Percentiles rank a stretch among this genome's conserved stretches.
phyloP scores from a whole-genome alignment of 1,140 invertebrate genomes.

The Drosophila pandora region DNA sequence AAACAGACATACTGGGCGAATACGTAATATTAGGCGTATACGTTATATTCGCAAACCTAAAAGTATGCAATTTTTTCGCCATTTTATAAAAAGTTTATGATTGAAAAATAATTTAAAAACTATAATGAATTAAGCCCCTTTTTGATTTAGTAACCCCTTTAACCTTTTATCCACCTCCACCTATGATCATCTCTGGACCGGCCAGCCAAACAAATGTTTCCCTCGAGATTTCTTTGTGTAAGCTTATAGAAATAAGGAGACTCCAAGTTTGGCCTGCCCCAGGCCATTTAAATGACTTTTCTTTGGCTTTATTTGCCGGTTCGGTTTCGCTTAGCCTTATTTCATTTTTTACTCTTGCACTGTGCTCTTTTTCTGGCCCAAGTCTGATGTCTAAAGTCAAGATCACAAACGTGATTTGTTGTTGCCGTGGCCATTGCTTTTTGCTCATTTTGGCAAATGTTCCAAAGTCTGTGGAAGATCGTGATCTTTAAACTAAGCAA shows the following conservation, averaged over 20 bases:
- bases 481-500: constrained; percentile 78
- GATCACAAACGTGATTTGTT: constrained; percentile 79
- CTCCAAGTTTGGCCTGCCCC: constrained; percentile 40
- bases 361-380: constrained; percentile 39
- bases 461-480: constrained; percentile 64
- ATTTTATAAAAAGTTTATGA: too few relatives aligned
- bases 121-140: too few relatives aligned
- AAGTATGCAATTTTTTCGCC: not conserved
- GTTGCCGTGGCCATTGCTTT: constrained; percentile 50
- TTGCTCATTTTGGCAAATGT: constrained; percentile 72
- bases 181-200: constrained; percentile 17
- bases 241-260: constrained; percentile 26
- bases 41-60: not conserved
- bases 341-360: constrained; percentile 31
- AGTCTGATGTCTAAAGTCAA: constrained; percentile 71
- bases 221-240: constrained; percentile 22
- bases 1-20: not conserved
- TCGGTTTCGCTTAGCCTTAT: constrained; percentile 42
- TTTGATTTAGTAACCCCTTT: not conserved
- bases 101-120: too few relatives aligned
- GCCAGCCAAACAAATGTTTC: constrained; percentile 45
- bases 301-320: constrained; percentile 49
- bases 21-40: not conserved
- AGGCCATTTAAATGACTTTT: constrained; percentile 75
- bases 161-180: not conserved